phyloP scores from a whole-genome alignment of 2,888 invertebrate genomes.

The Gnatocerus cornutus region DNA sequence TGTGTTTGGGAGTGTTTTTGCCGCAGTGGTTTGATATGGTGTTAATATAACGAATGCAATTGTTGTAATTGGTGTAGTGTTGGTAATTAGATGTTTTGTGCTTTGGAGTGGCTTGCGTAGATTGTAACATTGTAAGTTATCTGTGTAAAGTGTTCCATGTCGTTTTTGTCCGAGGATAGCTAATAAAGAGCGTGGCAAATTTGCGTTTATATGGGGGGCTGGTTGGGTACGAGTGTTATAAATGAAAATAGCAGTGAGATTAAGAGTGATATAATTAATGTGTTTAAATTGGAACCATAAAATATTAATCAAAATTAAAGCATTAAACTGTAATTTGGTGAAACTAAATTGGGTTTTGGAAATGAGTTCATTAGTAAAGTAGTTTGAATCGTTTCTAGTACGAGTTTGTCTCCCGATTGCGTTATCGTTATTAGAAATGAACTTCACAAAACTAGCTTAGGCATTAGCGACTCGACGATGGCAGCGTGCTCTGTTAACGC shows the following conservation, averaged over 20 bases:
- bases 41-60: conserved; percentile 17
- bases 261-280: conserved; percentile 42
- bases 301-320: conserved; percentile 59
- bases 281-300: conserved; percentile 45
- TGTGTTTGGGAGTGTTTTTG: background rate
- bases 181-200: conserved; percentile 32
- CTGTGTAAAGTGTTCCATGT: conserved; percentile 21
- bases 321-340: conserved; percentile 57
- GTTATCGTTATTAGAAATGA: conserved; percentile 59
- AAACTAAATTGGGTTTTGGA: conserved; percentile 60
- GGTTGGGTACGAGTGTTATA: conserved; percentile 25
- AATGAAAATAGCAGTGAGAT: conserved; percentile 38
- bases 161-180: conserved; percentile 31
- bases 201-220: conserved; percentile 24
- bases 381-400: conserved; percentile 57
- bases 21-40: conserved; percentile 7
- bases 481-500: conserved; percentile 48
- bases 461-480: conserved; percentile 55
- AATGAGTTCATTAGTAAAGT: conserved; percentile 57
- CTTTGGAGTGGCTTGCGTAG: conserved; percentile 10
- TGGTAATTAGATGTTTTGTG: conserved; percentile 28
- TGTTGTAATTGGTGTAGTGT: conserved; percentile 27
- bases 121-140: conserved; percentile 27
- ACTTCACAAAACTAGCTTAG: conserved; percentile 55
- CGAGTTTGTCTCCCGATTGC: conserved; percentile 57